A percentile compares a stretch with the other conserved stretches of the same genome.
phyloP scores from a whole-genome alignment of 64 coral and sea anemone genomes.

The Pachyseris speciosa region DNA sequence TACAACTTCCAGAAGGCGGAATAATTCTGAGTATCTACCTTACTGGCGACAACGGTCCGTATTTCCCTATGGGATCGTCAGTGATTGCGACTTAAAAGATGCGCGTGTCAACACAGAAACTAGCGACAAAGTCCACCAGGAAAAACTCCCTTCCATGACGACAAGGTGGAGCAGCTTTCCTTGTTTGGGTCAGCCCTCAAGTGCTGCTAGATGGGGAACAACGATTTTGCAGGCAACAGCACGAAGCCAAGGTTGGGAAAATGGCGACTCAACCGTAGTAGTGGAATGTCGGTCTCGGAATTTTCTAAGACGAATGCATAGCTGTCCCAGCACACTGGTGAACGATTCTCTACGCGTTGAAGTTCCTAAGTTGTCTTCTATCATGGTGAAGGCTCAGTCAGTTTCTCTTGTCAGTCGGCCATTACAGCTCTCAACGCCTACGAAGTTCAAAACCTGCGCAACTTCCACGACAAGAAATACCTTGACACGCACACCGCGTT shows the following conservation, averaged over 20 bases:
- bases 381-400: conserved; percentile 12
- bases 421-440: background rate
- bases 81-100: conserved; percentile 3
- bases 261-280: background rate
- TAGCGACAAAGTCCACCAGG: background rate
- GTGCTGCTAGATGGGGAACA: conserved; percentile 11
- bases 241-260: background rate
- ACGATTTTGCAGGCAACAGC: background rate
- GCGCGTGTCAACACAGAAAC: background rate
- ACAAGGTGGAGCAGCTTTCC: background rate
- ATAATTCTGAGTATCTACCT: background rate
- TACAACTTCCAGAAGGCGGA: background rate
- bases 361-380: background rate
- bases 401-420: background rate
- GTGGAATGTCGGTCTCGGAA: background rate
- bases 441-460: background rate
- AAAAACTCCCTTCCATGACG: background rate
- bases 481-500: background rate
- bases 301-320: conserved; percentile 6
- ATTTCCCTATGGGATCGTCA: conserved; percentile 22
- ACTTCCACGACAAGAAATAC: background rate
- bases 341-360: conserved; percentile 9
- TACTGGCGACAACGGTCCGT: conserved; percentile 2
- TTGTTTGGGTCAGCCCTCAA: background rate
- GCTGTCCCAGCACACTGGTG: background rate